phyloP scores from a whole-genome alignment of 2,113 vertebrate genomes.

The Hemibagrus wyckioides region DNA sequence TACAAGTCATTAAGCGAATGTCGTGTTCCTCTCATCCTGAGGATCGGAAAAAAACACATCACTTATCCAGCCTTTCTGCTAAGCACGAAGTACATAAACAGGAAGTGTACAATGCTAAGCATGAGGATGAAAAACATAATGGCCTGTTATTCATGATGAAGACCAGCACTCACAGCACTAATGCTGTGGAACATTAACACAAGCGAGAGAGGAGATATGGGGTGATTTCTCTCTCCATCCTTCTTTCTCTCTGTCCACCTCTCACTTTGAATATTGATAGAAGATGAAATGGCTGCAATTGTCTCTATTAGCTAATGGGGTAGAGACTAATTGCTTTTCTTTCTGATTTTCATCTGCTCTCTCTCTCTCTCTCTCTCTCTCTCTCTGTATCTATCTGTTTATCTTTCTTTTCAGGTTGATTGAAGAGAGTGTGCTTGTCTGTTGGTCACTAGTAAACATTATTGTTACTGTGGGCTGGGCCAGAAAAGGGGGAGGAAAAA shows the following conservation, averaged over 20 bases:
- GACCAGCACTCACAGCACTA: constrained; percentile 8
- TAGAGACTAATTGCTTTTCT: not conserved
- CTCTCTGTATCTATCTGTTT: not conserved
- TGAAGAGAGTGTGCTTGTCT: not conserved
- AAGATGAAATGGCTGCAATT: constrained; percentile 54
- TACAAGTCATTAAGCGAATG: not conserved
- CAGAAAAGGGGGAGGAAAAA: not conserved
- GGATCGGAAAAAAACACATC: not conserved
- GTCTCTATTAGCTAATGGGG: constrained; percentile 55
- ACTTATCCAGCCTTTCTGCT: not conserved
- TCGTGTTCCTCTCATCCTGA: not conserved
- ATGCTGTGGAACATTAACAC: not conserved
- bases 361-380: not conserved
- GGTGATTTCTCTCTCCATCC: not conserved
- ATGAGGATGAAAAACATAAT: constrained; percentile 17
- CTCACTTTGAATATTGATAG: constrained; percentile 40
- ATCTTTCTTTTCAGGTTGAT: not conserved
- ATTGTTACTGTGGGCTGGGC: not conserved
- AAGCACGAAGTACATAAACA: constrained; percentile 2
- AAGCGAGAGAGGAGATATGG: not conserved
- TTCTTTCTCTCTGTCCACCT: not conserved
- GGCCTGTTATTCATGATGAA: constrained; percentile 14
- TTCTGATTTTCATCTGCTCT: not conserved
- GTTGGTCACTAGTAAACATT: not conserved
- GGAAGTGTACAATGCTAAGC: constrained; percentile 4